Evolutionary conservation across 2,888 invertebrate species (phyloP), one percentile per base, ranked within the genome.

Genomic region (Agriopis leucophaearia): DNA sequence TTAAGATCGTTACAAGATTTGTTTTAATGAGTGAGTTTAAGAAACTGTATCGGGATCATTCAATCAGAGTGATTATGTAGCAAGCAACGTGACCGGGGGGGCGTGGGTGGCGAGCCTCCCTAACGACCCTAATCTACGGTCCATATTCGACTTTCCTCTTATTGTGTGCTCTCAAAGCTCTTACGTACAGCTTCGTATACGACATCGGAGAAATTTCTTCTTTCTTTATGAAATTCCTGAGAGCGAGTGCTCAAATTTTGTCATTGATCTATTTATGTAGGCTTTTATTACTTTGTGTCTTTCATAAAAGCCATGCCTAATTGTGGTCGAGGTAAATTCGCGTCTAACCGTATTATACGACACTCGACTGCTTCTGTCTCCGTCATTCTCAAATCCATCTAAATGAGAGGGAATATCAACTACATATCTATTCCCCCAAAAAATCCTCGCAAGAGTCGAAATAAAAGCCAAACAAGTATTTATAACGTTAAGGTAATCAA

Each of bases 51-150:
- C 56, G 63, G 58, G 70, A 73, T 74, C 69, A 66, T 74, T 70
- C 76, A 74, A 76, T 80, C 78, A 76, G 75, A 75, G 75, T 71
- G 74, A 74, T 77, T 76, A 70, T 70, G 72, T 70, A 56, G 65
- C 44, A 42, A 64, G 63, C 62, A 60, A 66, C 51, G 66, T 59
- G 59, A 64, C 44, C 59, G 48, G 16, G 66, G 66, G 27, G 36
- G 48, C 59, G 63, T 48, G 67, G 68, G 68, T 9, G 63, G 55
- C 42, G 35, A 8, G 74, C 69, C 73, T 66, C 71, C 70, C 69
- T 75, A 75, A 78, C 75, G 75, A 74, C 68, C 75, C 66, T 69
- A 66, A 40, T 58, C 60, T 59, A 60, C 69, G 65, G 47, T 70
- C 72, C 72, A 74, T 71, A 74, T 77, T 71, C 73, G 72, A 74